phyloP scores from a whole-genome alignment of 2,113 vertebrate species.

The Lucifuga dentata region DNA sequence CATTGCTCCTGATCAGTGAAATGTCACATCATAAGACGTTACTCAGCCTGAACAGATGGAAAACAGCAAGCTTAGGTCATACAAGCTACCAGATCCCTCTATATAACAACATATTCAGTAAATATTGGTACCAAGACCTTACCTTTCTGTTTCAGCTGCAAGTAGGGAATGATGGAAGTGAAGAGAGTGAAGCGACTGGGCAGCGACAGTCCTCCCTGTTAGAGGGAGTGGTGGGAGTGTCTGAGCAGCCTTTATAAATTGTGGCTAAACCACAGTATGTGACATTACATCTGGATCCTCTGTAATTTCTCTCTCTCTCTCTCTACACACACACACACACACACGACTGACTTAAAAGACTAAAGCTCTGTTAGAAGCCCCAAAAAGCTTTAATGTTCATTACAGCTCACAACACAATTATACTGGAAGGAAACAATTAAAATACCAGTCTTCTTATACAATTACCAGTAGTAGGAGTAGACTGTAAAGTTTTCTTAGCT shows the following conservation, averaged over 20 bases:
- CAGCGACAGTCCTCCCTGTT: slow-evolving; percentile 55
- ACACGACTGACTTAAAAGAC: no score
- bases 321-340: neutral
- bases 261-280: slow-evolving; percentile 34
- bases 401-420: no score
- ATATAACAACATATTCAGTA: neutral
- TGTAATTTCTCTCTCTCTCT: no score
- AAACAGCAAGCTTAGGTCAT: neutral
- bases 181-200: slow-evolving; percentile 36
- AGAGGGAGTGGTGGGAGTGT: slow-evolving; percentile 68
- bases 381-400: no score
- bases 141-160: slow-evolving; percentile 49
- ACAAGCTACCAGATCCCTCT: neutral
- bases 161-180: slow-evolving; percentile 39
- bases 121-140: slow-evolving; percentile 27
- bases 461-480: no score
- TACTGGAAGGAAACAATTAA: no score
- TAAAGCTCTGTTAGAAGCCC: no score
- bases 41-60: neutral
- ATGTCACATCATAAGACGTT: neutral
- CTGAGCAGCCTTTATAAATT: slow-evolving; percentile 53
- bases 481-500: no score
- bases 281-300: slow-evolving; percentile 19
- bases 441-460: no score
- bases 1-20: no score